A percentile compares a stretch with the other conserved stretches of the same genome.
These are phyloP conservation scores for Tetramorium parvispinum DNA, from an alignment of 1,140 invertebrate species.

Conservation along the genomic window DNA sequence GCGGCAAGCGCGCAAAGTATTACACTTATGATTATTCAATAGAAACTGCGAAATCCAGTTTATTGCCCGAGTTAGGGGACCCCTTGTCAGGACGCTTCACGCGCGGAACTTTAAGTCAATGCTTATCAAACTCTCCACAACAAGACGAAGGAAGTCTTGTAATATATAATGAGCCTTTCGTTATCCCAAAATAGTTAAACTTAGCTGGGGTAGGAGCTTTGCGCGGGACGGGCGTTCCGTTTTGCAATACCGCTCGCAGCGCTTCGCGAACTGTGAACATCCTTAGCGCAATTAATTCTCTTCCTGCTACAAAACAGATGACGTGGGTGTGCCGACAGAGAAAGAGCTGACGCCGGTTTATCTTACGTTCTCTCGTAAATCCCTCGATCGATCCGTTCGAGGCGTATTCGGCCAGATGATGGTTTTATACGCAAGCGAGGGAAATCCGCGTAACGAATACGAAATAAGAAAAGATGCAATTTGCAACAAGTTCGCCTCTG, in stretches of 20 bases:
- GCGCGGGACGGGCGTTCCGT: not conserved
- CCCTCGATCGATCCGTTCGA: conserved; percentile 13
- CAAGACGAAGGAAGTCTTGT: conserved; percentile 46
- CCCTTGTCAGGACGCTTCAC: not conserved
- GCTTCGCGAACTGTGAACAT: conserved; percentile 24
- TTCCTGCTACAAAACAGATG: conserved; percentile 29
- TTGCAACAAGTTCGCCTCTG: conserved; percentile 3
- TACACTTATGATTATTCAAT: conserved; percentile 69
- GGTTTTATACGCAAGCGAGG: conserved; percentile 1
- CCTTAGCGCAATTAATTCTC: conserved; percentile 49
- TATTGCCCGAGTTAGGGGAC: conserved; percentile 45
- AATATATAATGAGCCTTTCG: conserved; percentile 51
- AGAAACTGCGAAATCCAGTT: conserved; percentile 56
- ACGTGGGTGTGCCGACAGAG: not conserved
- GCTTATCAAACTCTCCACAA: conserved; percentile 50
- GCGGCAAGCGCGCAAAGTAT: conserved; percentile 57
- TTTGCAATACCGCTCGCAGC: conserved; percentile 38
- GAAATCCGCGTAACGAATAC: conserved; percentile 35
- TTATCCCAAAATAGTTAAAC: conserved; percentile 49
- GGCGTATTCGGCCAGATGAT: not conserved
- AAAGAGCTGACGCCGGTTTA: not conserved
- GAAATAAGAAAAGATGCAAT: conserved; percentile 17
- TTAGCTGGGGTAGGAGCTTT: not conserved
- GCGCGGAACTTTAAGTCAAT: conserved; percentile 51
- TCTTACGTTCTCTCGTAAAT: conserved; percentile 4